Base-by-base conservation (phyloP, 2,113 vertebrate genomes). In the Dipodomys merriami region DNA sequence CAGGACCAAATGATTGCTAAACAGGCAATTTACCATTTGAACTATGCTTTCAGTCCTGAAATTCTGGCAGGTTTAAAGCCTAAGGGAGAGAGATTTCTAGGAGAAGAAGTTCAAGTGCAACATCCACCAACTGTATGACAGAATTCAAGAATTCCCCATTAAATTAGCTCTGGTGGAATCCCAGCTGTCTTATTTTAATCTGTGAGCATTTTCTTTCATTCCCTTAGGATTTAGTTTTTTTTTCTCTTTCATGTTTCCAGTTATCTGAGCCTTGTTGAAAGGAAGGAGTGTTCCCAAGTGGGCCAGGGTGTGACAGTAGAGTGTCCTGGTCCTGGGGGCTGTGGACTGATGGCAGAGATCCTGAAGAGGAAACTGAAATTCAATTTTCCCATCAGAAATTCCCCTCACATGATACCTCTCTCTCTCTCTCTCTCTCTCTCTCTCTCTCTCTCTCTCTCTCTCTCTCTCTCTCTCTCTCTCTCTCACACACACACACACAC, bases 381-480 rank as follows among this genome's bases (percentile, higher is more conserved):
- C 82, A 92, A n/a, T 15, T 95, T 95, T 96, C 95, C 89, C 95
- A 96, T 46, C 79, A 96, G 92, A 94, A 95, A 77, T 25, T 57
- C 35, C 65, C 39, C n/a, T 89, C 67, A 13, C 6, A n/a, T 78
- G 39, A 49, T 44, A 71, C 1, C 20, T 25, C 18, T 49, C 6
- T 35, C 16, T 62, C 60, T 20, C 20, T 22, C 30, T 64, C 27
- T 25, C 15, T 29, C 46, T 15, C 44, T 62, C 60, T 62, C 60
- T 62, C 20, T 18, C 30, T 64, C 27, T 25, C 15, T 29, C 46
- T 15, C 44, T 62, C 60, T 62, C 20, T 25, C 18, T 49, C 6
- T 35, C 16, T 62, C 60, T 20, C 20, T 22, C 30, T 64, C 27
- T 25, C 15, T 29, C 46, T 15, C 44, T 62, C 60, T 62, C 60